These are phyloP conservation scores for Cheilinus undulatus DNA, from an alignment of 2,113 vertebrate species.

Conservation along the genomic window DNA sequence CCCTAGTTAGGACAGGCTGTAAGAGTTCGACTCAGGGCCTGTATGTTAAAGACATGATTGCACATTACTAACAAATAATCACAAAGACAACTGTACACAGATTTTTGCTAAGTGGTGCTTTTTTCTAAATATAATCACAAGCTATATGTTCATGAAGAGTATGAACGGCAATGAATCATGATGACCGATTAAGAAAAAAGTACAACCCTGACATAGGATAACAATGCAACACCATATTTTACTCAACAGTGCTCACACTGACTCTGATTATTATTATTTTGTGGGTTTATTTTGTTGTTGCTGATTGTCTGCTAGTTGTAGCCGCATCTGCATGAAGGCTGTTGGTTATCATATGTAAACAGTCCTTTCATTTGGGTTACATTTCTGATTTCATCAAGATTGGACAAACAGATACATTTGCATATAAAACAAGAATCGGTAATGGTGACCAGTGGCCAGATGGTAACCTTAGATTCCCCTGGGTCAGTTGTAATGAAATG, in stretches of 20 bases:
- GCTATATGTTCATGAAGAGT: background rate
- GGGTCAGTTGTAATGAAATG: slow-evolving; percentile 76
- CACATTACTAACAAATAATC: too few relatives aligned
- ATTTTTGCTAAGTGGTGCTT: too few relatives aligned
- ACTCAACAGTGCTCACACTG: background rate
- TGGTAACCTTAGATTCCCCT: slow-evolving; percentile 81
- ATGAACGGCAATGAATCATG: background rate
- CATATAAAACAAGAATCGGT: slow-evolving; percentile 80
- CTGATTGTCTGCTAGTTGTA: background rate
- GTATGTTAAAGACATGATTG: too few relatives aligned
- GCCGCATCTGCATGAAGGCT: slow-evolving; percentile 16
- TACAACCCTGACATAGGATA: background rate
- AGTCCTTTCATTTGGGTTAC: slow-evolving; percentile 57
- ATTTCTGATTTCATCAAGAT: slow-evolving; percentile 71
- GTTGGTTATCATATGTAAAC: slow-evolving; percentile 44
- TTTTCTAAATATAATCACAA: too few relatives aligned
- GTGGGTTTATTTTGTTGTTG: too few relatives aligned
- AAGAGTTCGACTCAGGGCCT: too few relatives aligned
- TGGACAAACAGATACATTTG: slow-evolving; percentile 71
- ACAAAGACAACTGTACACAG: too few relatives aligned
- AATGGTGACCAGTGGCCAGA: slow-evolving; percentile 78
- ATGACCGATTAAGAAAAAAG: too few relatives aligned
- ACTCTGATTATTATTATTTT: background rate
- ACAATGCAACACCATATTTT: background rate
- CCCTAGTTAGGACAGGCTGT: too few relatives aligned